Conservation (phyloP, 1,140 invertebrate species). For the Coptotermes formosanus region DNA sequence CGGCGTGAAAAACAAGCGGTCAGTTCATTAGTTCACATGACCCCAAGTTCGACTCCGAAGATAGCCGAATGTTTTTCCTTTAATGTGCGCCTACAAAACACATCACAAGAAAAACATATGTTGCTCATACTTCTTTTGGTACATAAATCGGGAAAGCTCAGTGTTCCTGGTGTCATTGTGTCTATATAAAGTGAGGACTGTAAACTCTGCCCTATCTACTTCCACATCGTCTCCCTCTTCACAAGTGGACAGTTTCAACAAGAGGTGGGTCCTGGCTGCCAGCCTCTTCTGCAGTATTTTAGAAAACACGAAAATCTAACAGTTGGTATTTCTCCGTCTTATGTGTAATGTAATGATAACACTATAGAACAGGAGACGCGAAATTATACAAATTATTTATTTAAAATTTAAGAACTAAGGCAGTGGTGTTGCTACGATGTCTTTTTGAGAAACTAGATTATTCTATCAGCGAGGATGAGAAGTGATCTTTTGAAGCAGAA, state of each 20-base stretch:
- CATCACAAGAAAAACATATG: conserved; percentile 19
- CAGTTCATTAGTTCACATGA: conserved; percentile 16
- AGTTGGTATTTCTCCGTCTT: too few relatives aligned
- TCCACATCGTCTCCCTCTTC: background rate
- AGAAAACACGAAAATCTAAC: too few relatives aligned
- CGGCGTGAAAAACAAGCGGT: background rate
- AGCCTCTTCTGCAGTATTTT: too few relatives aligned
- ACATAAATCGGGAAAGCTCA: background rate
- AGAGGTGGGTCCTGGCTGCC: background rate
- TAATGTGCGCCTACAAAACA: conserved; percentile 11
- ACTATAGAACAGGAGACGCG: too few relatives aligned
- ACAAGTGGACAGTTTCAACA: background rate
- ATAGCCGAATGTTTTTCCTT: conserved; percentile 7
- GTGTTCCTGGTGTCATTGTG: background rate
- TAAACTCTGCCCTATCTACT: background rate
- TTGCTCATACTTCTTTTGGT: background rate
- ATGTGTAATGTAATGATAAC: too few relatives aligned
- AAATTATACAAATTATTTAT: too few relatives aligned
- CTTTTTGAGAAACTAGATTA: too few relatives aligned
- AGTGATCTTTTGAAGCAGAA: too few relatives aligned
- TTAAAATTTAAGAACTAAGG: too few relatives aligned
- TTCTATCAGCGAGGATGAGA: too few relatives aligned
- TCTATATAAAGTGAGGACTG: background rate
- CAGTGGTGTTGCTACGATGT: too few relatives aligned
- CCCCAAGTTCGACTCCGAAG: conserved; percentile 1